Evolutionary conservation across 2,113 vertebrate genomes (phyloP).

Genomic region (Turnix velox): DNA sequence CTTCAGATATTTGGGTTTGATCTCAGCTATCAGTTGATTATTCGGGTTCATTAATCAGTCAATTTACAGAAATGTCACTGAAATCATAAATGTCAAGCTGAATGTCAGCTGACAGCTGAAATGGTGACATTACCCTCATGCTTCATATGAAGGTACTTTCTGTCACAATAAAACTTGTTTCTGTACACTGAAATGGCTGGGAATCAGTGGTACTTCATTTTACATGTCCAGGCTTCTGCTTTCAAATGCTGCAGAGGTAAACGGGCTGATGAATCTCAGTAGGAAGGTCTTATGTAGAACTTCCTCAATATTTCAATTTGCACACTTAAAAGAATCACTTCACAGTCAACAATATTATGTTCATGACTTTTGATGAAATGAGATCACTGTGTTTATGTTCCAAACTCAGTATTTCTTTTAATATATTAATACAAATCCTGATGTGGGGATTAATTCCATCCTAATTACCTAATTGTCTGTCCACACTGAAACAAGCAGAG

Average conservation of each 20-base stretch:
- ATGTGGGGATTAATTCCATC: constrained; percentile 16
- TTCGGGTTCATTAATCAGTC: constrained; percentile 24
- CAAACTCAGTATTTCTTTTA: not conserved
- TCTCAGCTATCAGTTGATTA: not conserved
- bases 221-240: not conserved
- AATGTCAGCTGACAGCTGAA: constrained; percentile 16
- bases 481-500: not conserved
- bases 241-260: not conserved
- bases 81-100: constrained; percentile 36
- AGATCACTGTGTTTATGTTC: not conserved
- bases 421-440: not conserved
- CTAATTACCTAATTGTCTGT: not conserved
- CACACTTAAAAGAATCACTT: not conserved
- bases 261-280: not conserved
- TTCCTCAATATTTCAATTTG: not conserved
- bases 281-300: not conserved
- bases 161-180: constrained; percentile 1
- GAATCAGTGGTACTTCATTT: not conserved
- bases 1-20: not conserved
- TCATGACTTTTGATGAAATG: not conserved
- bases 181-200: not conserved
- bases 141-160: not conserved
- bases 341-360: not conserved
- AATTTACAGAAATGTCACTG: constrained; percentile 14
- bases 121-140: not conserved